Evolutionary conservation across 2,888 invertebrate genomes (phyloP).

Genomic region (Melieria omissa): DNA sequence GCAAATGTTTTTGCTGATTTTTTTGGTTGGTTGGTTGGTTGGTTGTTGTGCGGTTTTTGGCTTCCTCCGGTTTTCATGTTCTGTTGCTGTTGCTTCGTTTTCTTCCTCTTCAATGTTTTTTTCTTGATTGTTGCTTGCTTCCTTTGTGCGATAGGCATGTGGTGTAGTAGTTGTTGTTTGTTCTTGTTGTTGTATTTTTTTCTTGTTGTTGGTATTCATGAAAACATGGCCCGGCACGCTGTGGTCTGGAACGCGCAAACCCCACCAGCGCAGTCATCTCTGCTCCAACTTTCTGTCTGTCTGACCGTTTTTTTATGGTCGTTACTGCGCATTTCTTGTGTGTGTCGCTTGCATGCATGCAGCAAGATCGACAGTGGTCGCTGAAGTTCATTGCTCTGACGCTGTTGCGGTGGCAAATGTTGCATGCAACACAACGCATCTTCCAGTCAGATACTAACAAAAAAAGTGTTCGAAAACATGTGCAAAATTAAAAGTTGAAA

Average conservation of each 20-base stretch:
- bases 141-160: not conserved
- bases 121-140: constrained; percentile 1
- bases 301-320: too few species aligned
- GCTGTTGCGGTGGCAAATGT: not conserved
- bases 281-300: constrained; percentile 5
- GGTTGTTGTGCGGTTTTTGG: not conserved
- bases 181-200: too few species aligned
- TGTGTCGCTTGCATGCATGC: constrained; percentile 14
- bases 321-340: constrained; percentile 8
- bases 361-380: constrained; percentile 16
- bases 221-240: not conserved
- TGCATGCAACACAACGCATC: not conserved
- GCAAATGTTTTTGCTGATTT: constrained; percentile 1
- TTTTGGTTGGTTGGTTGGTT: not conserved
- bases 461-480: too few species aligned
- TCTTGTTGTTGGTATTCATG: too few species aligned
- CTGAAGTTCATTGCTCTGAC: constrained; percentile 32
- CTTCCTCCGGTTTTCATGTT: constrained; percentile 7
- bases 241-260: constrained; percentile 27
- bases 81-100: not conserved
- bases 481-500: too few species aligned
- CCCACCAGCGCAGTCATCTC: not conserved
- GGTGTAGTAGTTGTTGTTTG: too few species aligned
- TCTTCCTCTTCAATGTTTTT: constrained; percentile 2
- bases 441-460: too few species aligned